Conservation (phyloP, 2,888 invertebrate genomes). For the Caradrina kadenii region DNA sequence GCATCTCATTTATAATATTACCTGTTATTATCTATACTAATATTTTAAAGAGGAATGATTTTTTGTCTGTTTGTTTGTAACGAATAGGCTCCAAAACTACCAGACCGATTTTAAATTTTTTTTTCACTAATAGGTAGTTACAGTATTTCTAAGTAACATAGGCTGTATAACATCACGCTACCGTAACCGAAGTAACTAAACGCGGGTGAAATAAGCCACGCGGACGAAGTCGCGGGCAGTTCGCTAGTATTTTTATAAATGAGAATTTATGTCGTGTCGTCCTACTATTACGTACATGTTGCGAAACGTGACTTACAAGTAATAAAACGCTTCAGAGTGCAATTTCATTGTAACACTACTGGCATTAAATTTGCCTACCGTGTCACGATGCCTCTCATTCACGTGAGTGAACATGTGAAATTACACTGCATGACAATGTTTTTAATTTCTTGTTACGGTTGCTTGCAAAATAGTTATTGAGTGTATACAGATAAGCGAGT, state of each 20-base stretch:
- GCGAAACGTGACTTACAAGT: conserved; percentile 63
- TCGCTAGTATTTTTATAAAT: conserved; percentile 18
- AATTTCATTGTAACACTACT: conserved; percentile 47
- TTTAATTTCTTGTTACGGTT: neutral
- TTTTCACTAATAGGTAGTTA: too few species aligned
- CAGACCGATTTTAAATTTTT: too few species aligned
- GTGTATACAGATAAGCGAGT: too few species aligned
- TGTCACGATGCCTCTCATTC: conserved; percentile 11
- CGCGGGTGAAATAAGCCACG: too few species aligned
- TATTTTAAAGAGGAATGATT: too few species aligned
- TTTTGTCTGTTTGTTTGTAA: too few species aligned
- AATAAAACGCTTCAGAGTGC: conserved; percentile 41
- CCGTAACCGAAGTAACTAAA: too few species aligned
- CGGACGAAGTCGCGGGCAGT: too few species aligned
- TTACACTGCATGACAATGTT: conserved; percentile 7
- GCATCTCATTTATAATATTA: conserved; percentile 39
- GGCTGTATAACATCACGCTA: too few species aligned
- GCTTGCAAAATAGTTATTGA: conserved; percentile 16
- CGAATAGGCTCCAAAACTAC: too few species aligned
- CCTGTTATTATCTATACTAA: conserved; percentile 6
- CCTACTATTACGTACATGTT: conserved; percentile 45
- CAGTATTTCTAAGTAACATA: too few species aligned
- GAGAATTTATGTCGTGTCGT: conserved; percentile 20
- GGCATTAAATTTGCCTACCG: conserved; percentile 25
- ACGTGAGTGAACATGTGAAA: conserved; percentile 17